These are phyloP conservation scores for Heliothis subflexa DNA, from an alignment of 1,140 invertebrate species.

Conservation along the genomic window DNA sequence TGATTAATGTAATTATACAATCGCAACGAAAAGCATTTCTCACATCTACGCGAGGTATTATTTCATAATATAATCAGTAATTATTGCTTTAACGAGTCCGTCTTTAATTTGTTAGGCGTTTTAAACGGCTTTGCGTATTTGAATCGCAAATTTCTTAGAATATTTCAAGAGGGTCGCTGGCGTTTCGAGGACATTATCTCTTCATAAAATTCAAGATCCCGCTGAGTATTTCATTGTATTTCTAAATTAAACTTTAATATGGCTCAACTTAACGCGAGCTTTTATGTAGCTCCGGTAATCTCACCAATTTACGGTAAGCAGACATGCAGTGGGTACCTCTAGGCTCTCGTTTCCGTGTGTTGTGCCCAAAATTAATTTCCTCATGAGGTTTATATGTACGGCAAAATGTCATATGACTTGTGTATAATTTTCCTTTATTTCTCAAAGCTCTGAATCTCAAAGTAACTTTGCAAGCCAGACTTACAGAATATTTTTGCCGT, in stretches of 20 bases:
- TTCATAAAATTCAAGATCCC: conserved; percentile 84
- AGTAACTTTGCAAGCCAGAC: background rate
- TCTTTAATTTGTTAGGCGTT: conserved; percentile 86
- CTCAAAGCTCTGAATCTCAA: conserved; percentile 5
- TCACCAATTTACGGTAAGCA: conserved; percentile 40
- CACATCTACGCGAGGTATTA: conserved; percentile 67
- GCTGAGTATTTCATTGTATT: conserved; percentile 78
- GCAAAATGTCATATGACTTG: conserved; percentile 29
- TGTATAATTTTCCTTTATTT: conserved; percentile 7
- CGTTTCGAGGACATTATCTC: conserved; percentile 84
- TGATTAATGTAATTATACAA: conserved; percentile 32
- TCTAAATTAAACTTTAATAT: conserved; percentile 69
- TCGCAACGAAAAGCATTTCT: conserved; percentile 41
- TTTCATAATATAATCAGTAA: conserved; percentile 84
- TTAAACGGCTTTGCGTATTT: conserved; percentile 86
- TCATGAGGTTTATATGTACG: background rate
- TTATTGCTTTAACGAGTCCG: conserved; percentile 83
- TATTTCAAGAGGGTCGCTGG: conserved; percentile 83
- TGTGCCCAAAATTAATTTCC: conserved; percentile 24
- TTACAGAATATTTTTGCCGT: conserved; percentile 24
- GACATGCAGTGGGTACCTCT: conserved; percentile 12
- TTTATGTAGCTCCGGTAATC: conserved; percentile 41
- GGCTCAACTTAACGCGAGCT: conserved; percentile 46
- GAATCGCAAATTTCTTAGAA: conserved; percentile 86
- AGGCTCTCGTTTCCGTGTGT: conserved; percentile 4